Evolutionary conservation across 2,113 vertebrate genomes (phyloP), one percentile per base, ranked within the genome.

Genomic region (Dipodomys ordii): DNA sequence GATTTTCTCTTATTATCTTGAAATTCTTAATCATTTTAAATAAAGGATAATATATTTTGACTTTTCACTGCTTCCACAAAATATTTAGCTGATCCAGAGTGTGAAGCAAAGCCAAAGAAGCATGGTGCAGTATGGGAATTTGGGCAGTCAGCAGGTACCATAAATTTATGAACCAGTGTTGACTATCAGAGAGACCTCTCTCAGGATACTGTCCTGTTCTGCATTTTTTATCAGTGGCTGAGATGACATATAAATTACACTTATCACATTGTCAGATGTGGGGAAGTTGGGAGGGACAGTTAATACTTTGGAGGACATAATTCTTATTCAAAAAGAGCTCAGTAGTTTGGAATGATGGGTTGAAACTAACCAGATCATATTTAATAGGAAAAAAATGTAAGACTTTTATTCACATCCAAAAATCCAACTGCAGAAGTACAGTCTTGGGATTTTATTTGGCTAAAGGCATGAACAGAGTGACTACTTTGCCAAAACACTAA

Each of bases 291-390:
- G 86, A 93, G 83, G 86, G 76, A 92, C 76, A 94, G 44, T 94
- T 92, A 92, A 91, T 95, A 93, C 91, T 93, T 95, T 93, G 81
- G 80, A 91, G 73, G 64, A 87, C 30, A 96, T 93, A 88, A 93
- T 83, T 94, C 91, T 92, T 94, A 81, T 83, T 92, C 28, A 94
- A 71, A 95, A 96, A 92, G 35, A 95, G 88, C 96, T 97, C 94
- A 97, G 80, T 92, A 86, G 83, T 96, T 97, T 96, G 95, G 96
- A 96, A 97, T 94, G 91, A 96, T 96, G 91, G 72, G 44, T 92
- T 97, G 95, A 96, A 96, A 95, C 72, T 96, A 96, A 96, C 76
- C 94, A 96, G 89, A 97, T 96, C 93, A 74, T 80, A 97, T 91
- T 95, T 93, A 95, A 88, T 94, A 87, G 79, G 62, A 93, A 97